Conservation (phyloP, 2,113 vertebrate genomes). For the Phrynocephalus versicolor region DNA sequence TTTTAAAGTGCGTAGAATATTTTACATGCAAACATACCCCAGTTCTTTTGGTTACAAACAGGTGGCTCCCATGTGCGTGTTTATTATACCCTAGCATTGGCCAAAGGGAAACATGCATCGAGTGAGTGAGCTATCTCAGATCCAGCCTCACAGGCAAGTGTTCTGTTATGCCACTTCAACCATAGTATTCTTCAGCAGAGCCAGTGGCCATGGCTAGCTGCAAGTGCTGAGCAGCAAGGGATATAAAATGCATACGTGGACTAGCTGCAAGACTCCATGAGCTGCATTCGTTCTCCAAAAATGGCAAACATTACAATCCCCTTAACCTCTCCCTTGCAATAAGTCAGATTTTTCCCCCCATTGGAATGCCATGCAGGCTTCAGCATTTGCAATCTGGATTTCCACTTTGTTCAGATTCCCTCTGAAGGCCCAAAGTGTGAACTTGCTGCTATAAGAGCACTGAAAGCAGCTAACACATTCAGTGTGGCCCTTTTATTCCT, state of each 20-base stretch:
- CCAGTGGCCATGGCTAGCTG: background rate
- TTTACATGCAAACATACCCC: slow-evolving; percentile 32
- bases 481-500: slow-evolving; percentile 36
- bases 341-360: too few relatives aligned
- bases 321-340: background rate
- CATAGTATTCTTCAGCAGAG: background rate
- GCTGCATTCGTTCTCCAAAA: slow-evolving; percentile 38
- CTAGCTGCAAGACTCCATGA: background rate
- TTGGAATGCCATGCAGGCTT: background rate
- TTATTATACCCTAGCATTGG: background rate
- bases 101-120: background rate
- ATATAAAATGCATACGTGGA: background rate
- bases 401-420: slow-evolving; percentile 9
- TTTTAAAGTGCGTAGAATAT: slow-evolving; percentile 50
- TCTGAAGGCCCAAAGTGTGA: slow-evolving; percentile 32
- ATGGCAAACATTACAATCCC: background rate
- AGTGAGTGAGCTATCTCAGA: background rate
- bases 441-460: slow-evolving; percentile 15
- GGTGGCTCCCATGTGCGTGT: too few relatives aligned
- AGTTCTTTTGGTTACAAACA: slow-evolving; percentile 33
- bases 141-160: background rate
- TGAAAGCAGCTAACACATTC: slow-evolving; percentile 38
- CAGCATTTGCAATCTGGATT: slow-evolving; percentile 28
- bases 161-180: background rate
- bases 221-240: background rate